Evolutionary conservation across 2,113 vertebrate genomes (phyloP), one percentile per base, ranked within the genome.

Genomic region (Fukomys damarensis): DNA sequence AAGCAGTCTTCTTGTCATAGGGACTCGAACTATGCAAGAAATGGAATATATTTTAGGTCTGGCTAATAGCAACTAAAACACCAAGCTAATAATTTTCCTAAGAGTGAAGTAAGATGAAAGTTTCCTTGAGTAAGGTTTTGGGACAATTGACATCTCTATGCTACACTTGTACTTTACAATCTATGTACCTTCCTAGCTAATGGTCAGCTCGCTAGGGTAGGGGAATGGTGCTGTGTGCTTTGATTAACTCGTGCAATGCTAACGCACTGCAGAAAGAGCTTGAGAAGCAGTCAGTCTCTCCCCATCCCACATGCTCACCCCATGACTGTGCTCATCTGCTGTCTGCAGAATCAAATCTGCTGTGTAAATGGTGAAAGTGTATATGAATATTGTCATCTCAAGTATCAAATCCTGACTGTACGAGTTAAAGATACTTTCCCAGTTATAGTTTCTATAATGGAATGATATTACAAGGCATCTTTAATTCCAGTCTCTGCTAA

Each of bases 1-100:
- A 95, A 86, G 22, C 13, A 17, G 2, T 12, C 13, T 93, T 58
- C 7, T 19, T 88, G 38, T 43, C 12, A 88, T 49, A 80, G 35
- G 43, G 82, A 43, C 16, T 80, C 84, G 38, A 88, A 84, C 52
- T 68, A 28, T 91, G n/a, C 70, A 66, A 94, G 41, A 92, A 77
- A 43, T n/a, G 28, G 17, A 86, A 84, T n/a, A 89, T 74, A 24
- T 11, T 95, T 61, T 58, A 92, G 52, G 10, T 38, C 20, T 32
- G 63, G 2, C 14, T 52, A 80, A 77, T n/a, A 91, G 5, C 4
- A 84, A 24, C 22, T 80, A 85, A 90, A 59, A 68, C 1, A 26
- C 1, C 11, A 82, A 13, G 16, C 24, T 3, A 58, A 8, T 63
- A 24, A 76, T 66, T 88, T 93, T 80, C 74, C 35, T 28, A 58